Base-by-base conservation (phyloP, 2,888 invertebrate species). In the Loripinus fragilis region DNA sequence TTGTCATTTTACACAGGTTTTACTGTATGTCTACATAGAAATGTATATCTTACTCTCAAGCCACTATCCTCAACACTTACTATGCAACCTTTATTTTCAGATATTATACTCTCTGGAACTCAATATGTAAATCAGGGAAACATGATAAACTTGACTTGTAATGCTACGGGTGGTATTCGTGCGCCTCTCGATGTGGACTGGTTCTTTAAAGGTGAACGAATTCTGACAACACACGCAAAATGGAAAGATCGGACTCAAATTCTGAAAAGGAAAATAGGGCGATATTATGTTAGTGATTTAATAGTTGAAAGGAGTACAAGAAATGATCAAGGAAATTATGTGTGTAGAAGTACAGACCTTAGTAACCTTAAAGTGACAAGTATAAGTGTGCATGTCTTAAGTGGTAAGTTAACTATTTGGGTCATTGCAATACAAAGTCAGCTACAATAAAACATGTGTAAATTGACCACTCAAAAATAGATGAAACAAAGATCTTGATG, bases 161-260 rank as follows among this genome's bases (percentile, higher is more conserved):
- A 89, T 70, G 88, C 87, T 15, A 88, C 90, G 0, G 89, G 88
- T 5, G 81, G 82, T 12, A 85, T 82, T 3, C 80, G 84, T 20
- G 86, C 88, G 2, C 90, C 89, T 5, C 78, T 80, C 30, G 87
- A 86, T 23, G 80, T 90, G 3, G 83, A 87, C 28, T 90, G 90
- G 90, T 89, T 82, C 78, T 87, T 86, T 48, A 74, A 88, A 41
- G 89, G 89, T 12, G 67, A 80, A 30, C 72, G 77, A 41, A 79
- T 90, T 28, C 23, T 66, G 20, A 64, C 70, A 12, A 65, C 72
- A 20, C 48, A 60, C 7, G 41, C 55, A 8, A 55, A 28, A 0
- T 83, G 79, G 82, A 50, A 66, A 35, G 82, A 77, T 20, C 45
- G 79, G 65, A 73, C 73, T 12, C 42, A 28, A 30, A 52, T 83